Percentiles rank a stretch among this genome's conserved stretches.
Conservation (phyloP, 2,888 invertebrate species). For the Baronia brevicornis region DNA sequence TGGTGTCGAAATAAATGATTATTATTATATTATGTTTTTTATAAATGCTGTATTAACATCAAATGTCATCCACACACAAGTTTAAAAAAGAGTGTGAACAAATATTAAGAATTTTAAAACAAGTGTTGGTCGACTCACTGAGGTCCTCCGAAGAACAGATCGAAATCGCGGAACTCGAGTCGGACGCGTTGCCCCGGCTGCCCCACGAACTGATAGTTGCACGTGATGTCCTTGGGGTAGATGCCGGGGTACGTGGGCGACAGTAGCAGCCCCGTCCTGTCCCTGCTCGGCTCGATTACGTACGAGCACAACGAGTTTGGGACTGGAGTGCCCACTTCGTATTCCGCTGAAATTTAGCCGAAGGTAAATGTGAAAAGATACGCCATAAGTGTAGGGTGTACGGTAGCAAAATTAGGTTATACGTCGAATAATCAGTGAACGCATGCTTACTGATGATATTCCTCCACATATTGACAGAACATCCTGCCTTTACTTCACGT, state of each 20-base stretch:
- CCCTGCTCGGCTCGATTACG: slow-evolving; percentile 84
- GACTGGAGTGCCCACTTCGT: slow-evolving; percentile 92
- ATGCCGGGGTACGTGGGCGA: slow-evolving; percentile 99
- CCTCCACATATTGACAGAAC: too few relatives aligned
- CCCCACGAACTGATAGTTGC: slow-evolving; percentile 95
- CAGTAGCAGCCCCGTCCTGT: slow-evolving; percentile 89
- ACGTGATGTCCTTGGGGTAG: slow-evolving; percentile 96
- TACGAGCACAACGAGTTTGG: slow-evolving; percentile 92
- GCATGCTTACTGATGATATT: too few relatives aligned
- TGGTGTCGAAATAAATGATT: too few relatives aligned
- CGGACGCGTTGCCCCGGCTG: slow-evolving; percentile 92
- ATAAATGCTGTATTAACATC: too few relatives aligned
- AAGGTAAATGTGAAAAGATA: too few relatives aligned
- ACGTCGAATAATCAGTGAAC: too few relatives aligned
- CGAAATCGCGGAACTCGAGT: slow-evolving; percentile 97
- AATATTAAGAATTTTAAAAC: slow-evolving; percentile 39
- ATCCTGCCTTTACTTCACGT: too few relatives aligned
- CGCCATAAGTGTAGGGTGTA: too few relatives aligned
- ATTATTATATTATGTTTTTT: too few relatives aligned
- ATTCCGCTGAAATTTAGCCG: slow-evolving; percentile 80
- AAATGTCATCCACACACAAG: too few relatives aligned
- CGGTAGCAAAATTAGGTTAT: too few relatives aligned
- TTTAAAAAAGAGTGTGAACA: background rate
- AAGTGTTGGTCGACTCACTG: slow-evolving; percentile 83
- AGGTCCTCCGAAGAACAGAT: slow-evolving; percentile 97